Evolutionary conservation across 2,888 invertebrate species (phyloP).

Genomic region (Nomada hirtipes): DNA sequence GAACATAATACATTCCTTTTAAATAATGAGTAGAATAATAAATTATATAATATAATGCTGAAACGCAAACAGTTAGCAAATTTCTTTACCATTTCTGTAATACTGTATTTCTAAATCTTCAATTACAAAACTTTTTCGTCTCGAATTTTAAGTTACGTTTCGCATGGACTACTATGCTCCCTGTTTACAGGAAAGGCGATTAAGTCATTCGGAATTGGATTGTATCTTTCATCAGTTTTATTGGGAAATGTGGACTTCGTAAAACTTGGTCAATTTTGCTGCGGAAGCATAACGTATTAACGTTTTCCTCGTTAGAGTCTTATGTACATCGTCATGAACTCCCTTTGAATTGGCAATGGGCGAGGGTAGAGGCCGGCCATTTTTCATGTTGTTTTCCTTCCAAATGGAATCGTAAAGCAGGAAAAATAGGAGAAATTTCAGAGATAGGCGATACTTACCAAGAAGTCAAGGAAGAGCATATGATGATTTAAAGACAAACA

Average conservation of each 20-base stretch:
- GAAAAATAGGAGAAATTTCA: background rate
- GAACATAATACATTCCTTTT: too few relatives aligned
- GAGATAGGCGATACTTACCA: too few relatives aligned
- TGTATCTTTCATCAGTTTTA: conserved; percentile 13
- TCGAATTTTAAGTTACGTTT: conserved; percentile 26
- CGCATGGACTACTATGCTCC: conserved; percentile 7
- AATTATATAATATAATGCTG: too few relatives aligned
- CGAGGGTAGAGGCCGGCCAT: background rate
- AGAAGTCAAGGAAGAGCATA: too few relatives aligned
- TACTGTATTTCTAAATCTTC: background rate
- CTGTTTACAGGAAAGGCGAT: conserved; percentile 18
- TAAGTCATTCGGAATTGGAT: conserved; percentile 24
- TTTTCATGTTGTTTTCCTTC: background rate
- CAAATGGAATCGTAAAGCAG: background rate
- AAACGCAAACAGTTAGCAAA: background rate
- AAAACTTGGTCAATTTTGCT: conserved; percentile 9
- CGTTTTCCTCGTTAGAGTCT: background rate
- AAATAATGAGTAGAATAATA: too few relatives aligned
- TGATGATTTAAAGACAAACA: background rate
- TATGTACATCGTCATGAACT: background rate
- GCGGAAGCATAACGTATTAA: conserved; percentile 18
- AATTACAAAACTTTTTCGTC: conserved; percentile 9
- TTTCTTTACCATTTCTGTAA: conserved; percentile 2
- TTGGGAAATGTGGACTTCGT: conserved; percentile 2
- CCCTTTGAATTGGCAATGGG: background rate